phyloP scores from a whole-genome alignment of 2,113 vertebrate genomes.

The mouse (Mus musculus) region GRCm39 chr4:123088001-123088500 shows the following conservation, averaged over 20 bases:
- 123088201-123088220: not conserved
- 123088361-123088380: not conserved
- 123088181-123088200: slow-evolving; percentile 13
- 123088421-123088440: slow-evolving; percentile 45
- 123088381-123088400: not conserved
- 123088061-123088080: slow-evolving; percentile 71
- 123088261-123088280: not conserved
- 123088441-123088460: slow-evolving; percentile 60
- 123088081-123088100: slow-evolving; percentile 42
- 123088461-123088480: slow-evolving; percentile 79
- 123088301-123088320: not conserved
- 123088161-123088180: slow-evolving; percentile 49
- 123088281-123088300: not conserved
- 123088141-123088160: slow-evolving; percentile 8
- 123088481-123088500: slow-evolving; percentile 61
- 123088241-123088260: not conserved
- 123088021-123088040: slow-evolving; percentile 61
- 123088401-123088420: slow-evolving; percentile 45
- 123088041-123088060: slow-evolving; percentile 67
- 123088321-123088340: not conserved
- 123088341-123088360: not conserved
- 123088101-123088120: slow-evolving; percentile 65
- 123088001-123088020: slow-evolving; percentile 75
- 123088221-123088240: slow-evolving; percentile 60
- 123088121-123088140: slow-evolving; percentile 64